Evolutionary conservation across 2,888 invertebrate species (phyloP), one percentile per base, ranked within the genome.

Genomic region (Melinaea menophilus): DNA sequence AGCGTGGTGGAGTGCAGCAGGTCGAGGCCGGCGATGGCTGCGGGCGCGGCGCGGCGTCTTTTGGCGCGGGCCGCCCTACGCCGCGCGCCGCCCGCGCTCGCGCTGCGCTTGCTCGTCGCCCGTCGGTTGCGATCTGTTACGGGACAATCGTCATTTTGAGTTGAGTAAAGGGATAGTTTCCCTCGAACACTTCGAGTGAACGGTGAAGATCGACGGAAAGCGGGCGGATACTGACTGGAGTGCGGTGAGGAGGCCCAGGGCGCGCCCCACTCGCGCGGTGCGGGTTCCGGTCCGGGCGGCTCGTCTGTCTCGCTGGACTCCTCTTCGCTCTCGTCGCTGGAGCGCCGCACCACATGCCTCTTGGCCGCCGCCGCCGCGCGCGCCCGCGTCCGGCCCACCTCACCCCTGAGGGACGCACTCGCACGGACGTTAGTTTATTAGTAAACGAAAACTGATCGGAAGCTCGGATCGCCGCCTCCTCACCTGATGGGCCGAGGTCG

Each of bases 1-100:
- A 98, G 91, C 47, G 98, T 98, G 85, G 97, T 95, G 74, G 95
- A 96, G 85, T 98, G 97, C 72, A 98, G 88, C 74, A 97, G 91
- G 89, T 98, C 97, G 74, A 98, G 91, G 22, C 97, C 97, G 70
- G 94, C 95, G 79, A 97, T 97, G 86, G 79, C 94, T 86, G 72
- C 94, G 93, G 71, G 92, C 81, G 79, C 85, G 74, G 77, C 88
- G 76, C 78, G 91, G 71, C 81, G 88, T 22, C 82, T 85, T 82
- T 84, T 88, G 74, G 81, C 80, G 60, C 86, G 85, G 58, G 82
- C 86, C 54, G 81, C 79, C 0, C 85, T 78, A 3, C 86, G 78
- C 64, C 87, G 79, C 64, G 80, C 88, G 54, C 89, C 89, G 67
- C 92, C 88, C 35, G 87, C 91, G 67, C 92, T 88, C 62, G 88